Conservation (phyloP, 2,888 invertebrate genomes). For the Cheilosia variabilis region DNA sequence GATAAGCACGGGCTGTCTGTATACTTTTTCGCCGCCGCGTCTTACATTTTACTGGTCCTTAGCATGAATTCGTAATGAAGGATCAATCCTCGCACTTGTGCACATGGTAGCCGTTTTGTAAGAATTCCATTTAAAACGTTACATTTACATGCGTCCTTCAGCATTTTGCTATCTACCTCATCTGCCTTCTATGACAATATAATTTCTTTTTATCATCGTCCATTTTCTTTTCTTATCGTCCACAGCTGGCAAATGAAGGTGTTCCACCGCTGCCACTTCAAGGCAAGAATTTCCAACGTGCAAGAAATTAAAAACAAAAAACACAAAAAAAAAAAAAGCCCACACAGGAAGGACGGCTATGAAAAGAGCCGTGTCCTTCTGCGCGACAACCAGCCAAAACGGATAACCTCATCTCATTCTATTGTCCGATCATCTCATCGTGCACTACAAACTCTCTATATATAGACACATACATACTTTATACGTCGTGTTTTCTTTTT, state of each 20-base stretch:
- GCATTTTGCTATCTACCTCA: constrained; percentile 8
- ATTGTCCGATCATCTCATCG: constrained; percentile 46
- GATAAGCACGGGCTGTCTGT: constrained; percentile 64
- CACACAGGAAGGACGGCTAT: constrained; percentile 42
- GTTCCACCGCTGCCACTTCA: constrained; percentile 79
- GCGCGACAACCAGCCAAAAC: constrained; percentile 56
- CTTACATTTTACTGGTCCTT: constrained; percentile 29
- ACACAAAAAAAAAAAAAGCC: constrained; percentile 16
- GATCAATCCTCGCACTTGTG: constrained; percentile 55
- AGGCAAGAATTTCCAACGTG: constrained; percentile 80
- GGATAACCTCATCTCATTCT: constrained; percentile 64
- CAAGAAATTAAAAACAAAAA: constrained; percentile 78
- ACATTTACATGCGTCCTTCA: constrained; percentile 26
- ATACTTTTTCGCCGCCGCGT: constrained; percentile 41
- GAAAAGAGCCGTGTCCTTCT: constrained; percentile 38
- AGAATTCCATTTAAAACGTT: constrained; percentile 47
- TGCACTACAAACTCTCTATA: constrained; percentile 7
- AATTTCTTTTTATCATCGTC: constrained; percentile 51
- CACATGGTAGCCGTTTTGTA: constrained; percentile 58
- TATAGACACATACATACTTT: constrained; percentile 5
- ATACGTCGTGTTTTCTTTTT: constrained; percentile 18
- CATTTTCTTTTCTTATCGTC: constrained; percentile 67
- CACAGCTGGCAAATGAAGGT: constrained; percentile 79
- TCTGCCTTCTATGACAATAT: constrained; percentile 49
- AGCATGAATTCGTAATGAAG: constrained; percentile 72